A percentile compares a stretch with the other conserved stretches of the same genome.
Evolutionary conservation across 2,888 invertebrate genomes (phyloP).

Genomic region (Cremastobaeus sp.): DNA sequence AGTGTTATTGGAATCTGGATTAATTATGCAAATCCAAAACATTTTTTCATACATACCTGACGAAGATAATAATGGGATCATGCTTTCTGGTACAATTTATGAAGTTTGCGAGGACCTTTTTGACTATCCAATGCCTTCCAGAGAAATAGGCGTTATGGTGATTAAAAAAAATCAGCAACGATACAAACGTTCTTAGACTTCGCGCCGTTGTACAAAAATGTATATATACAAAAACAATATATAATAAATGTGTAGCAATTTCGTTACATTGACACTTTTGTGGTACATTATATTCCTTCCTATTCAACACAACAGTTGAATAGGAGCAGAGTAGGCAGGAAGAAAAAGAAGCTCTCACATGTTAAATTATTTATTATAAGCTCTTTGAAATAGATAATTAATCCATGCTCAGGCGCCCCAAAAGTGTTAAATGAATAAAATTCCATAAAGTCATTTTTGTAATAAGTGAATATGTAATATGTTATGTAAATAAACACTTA

Average conservation of each 20-base stretch:
- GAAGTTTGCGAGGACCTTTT: not conserved
- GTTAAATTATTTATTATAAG: no score
- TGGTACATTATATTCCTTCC: no score
- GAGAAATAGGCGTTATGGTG: not conserved
- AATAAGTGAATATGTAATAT: no score
- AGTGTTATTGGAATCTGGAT: not conserved
- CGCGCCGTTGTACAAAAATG: not conserved
- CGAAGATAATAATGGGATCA: not conserved
- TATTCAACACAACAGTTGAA: no score
- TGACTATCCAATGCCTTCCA: slow-evolving; percentile 7
- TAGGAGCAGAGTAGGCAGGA: no score
- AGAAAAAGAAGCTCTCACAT: no score
- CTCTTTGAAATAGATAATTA: no score
- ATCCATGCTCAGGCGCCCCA: no score
- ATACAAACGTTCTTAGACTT: not conserved
- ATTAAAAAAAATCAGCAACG: slow-evolving; percentile 2
- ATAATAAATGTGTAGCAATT: slow-evolving; percentile 1
- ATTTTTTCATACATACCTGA: not conserved
- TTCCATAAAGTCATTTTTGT: no score
- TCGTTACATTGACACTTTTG: not conserved
- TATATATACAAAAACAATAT: not conserved
- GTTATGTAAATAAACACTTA: no score
- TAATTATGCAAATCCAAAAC: not conserved
- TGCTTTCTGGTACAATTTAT: not conserved
- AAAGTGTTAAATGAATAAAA: no score